Evolutionary conservation across 2,888 invertebrate species (phyloP).

Genomic region (Lottia scabra): DNA sequence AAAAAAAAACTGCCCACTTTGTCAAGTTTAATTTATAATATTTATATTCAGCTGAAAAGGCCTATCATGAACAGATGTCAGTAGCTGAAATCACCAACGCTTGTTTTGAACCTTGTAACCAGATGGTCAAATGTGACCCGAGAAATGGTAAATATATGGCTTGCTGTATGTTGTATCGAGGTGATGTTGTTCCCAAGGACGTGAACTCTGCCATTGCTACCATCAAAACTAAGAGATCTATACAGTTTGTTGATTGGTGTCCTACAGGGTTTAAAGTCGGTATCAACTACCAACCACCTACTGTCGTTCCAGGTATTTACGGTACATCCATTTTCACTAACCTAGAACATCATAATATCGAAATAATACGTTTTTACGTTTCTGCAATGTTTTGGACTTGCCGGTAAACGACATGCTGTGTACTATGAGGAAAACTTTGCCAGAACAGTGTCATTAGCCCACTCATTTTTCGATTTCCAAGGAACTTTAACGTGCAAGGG

Average conservation of each 20-base stretch:
- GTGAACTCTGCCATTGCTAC: conserved; percentile 64
- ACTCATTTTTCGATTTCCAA: too few species aligned
- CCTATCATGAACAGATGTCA: conserved; percentile 85
- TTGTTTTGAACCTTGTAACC: conserved; percentile 64
- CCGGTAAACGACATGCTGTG: too few species aligned
- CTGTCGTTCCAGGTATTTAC: conserved; percentile 72
- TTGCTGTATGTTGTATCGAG: conserved; percentile 69
- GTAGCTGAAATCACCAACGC: conserved; percentile 63
- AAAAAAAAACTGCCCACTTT: too few species aligned
- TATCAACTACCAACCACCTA: conserved; percentile 86
- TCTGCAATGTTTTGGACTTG: too few species aligned
- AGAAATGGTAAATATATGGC: conserved; percentile 71
- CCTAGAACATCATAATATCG: too few species aligned
- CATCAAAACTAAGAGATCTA: conserved; percentile 64
- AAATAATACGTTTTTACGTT: too few species aligned
- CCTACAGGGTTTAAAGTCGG: conserved; percentile 72
- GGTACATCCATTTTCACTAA: too few species aligned
- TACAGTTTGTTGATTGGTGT: conserved; percentile 65
- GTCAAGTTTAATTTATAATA: too few species aligned
- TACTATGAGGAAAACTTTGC: too few species aligned
- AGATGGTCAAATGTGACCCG: conserved; percentile 69
- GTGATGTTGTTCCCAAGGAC: conserved; percentile 67
- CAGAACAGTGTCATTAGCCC: too few species aligned
- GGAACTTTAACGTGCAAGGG: too few species aligned
- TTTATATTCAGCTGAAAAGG: conserved; percentile 80